Evolutionary conservation across 2,888 invertebrate species (phyloP), one percentile per base, ranked within the genome.

Genomic region (Celastrina argiolus): DNA sequence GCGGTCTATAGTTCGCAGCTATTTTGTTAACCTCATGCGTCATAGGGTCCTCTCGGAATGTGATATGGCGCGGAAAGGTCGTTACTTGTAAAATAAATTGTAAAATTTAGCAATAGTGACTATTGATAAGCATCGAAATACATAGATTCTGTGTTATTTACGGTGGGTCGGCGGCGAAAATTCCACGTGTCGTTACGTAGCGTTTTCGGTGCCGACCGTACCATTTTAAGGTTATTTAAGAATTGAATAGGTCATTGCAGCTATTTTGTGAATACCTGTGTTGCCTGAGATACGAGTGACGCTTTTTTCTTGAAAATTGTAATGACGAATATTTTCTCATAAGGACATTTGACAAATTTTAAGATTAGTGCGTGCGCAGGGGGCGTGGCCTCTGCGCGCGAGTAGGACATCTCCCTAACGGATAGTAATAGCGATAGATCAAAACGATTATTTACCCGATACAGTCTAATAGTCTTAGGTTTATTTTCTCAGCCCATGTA

Each of bases 401-500:
- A n/a, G 58, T 58, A 31, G n/a, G 2, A n/a, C 76, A 76, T 76
- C 80, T 76, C 79, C 79, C 78, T 80, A 78, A 79, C 76, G 74
- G 74, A 77, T 82, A 83, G 80, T 74, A 75, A 77, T 82, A 81
- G 80, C 69, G 69, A 61, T 61, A 61, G 59, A 51, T 26, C 14
- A 36, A 41, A 41, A 14, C 42, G 31, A 58, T 41, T 51, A 64
- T 36, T 64, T 63, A 70, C 64, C 61, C 67, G 75, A 73, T 76
- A 81, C 78, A 79, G 75, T 79, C 79, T 75, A 76, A 76, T 72
- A 72, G 71, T 70, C 67, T 71, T 45, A 65, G 56, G 26, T 72
- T 85, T 84, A 84, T 82, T 81, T 84, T 79, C 80, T 83, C 81
- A 79, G 78, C 84, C 80, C 81, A 80, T 76, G 67, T 70, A 79